phyloP scores from a whole-genome alignment of 2,888 invertebrate species.

The Beris morrisii region DNA sequence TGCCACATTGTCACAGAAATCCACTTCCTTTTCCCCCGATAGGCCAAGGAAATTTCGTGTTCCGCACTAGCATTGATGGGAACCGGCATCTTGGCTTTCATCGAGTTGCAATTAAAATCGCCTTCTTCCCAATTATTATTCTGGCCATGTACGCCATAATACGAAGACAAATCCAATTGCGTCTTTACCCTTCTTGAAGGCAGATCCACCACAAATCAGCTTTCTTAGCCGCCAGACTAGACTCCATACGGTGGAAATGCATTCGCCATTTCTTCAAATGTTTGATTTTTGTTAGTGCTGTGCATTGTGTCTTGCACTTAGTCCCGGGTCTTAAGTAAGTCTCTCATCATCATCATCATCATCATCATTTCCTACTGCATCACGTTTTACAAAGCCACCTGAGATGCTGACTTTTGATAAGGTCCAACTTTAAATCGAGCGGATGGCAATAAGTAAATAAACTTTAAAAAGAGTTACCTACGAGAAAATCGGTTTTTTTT shows the following conservation, averaged over 20 bases:
- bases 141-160: constrained; percentile 32
- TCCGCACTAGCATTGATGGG: too few relatives aligned
- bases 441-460: constrained; percentile 27
- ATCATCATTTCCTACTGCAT: constrained; percentile 49
- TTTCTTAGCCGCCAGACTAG: constrained; percentile 6
- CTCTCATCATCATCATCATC: constrained; percentile 42
- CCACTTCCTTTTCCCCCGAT: too few relatives aligned
- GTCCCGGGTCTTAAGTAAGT: constrained; percentile 7
- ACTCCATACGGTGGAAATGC: constrained; percentile 1
- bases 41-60: too few relatives aligned
- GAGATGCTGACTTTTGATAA: constrained; percentile 42
- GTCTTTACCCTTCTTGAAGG: background rate
- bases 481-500: constrained; percentile 18
- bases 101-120: constrained; percentile 35
- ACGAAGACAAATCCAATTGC: constrained; percentile 29
- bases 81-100: background rate
- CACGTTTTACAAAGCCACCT: constrained; percentile 40
- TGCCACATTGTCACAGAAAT: too few relatives aligned
- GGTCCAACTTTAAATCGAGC: constrained; percentile 25
- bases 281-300: constrained; percentile 26
- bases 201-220: constrained; percentile 8
- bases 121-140: constrained; percentile 38
- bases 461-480: constrained; percentile 15
- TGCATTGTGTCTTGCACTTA: background rate
- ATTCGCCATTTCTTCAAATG: constrained; percentile 31